phyloP scores from a whole-genome alignment of 2,797 vertebrate species.

The Urocyon cinereoargenteus region DNA sequence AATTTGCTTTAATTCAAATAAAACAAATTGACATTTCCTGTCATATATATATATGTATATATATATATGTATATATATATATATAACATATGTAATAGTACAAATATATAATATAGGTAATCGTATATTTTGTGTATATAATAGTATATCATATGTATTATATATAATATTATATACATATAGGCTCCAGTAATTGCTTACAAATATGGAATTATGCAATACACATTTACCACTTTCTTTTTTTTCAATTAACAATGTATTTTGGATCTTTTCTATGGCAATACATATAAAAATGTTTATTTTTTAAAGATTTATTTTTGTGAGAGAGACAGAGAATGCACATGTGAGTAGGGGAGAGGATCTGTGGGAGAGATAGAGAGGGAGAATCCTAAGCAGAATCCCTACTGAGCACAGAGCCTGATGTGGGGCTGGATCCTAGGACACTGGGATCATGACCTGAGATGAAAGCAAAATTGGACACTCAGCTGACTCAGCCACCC shows the following conservation, averaged over 20 bases:
- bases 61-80: not conserved
- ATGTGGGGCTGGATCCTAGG: not conserved
- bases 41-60: not conserved
- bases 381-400: not conserved
- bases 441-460: not conserved
- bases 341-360: not conserved
- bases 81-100: not conserved
- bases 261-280: not conserved
- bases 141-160: fast-evolving
- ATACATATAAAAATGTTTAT: not conserved
- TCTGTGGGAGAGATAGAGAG: no score
- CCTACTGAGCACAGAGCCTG: not conserved
- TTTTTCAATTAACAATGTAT: not conserved
- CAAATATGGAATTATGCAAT: not conserved
- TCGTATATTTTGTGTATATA: not conserved
- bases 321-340: not conserved
- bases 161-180: not conserved
- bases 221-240: not conserved
- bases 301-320: not conserved
- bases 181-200: not conserved
- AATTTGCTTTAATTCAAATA: conserved; percentile 33
- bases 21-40: not conserved
- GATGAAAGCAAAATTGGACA: not conserved
- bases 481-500: not conserved
- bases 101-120: not conserved